Base-by-base conservation (phyloP, 2,113 vertebrate genomes). In the Trematomus loennbergii region DNA sequence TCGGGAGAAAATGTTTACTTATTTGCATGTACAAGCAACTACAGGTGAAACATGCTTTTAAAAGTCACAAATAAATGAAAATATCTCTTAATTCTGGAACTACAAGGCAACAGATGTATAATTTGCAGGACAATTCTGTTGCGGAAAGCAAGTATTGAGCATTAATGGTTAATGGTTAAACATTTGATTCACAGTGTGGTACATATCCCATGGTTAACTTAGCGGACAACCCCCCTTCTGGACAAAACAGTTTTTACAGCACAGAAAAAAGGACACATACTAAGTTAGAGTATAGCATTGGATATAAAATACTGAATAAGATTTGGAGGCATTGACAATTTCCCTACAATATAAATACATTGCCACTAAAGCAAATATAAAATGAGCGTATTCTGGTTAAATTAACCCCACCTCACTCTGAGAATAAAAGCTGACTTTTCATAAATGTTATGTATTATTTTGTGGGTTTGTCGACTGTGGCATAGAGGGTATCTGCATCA, bases 221-320 rank as follows among this genome's bases (percentile, higher is more conserved):
- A 15, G 60, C 16, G 2, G 53, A 65, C 16, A 62, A n/a, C 4
- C 85, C 79, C 62, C 58, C 88, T 75, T 29, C 25, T 83, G 84
- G 79, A 57, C 40, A 48, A 33, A 60, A 43, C 9, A 3, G 18
- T 52, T 40, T 12, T 69, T 75, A 50, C 59, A 82, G 17, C 20
- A 46, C 36, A 0, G 5, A 5, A 43, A 2, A 11, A 52, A 9
- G 2, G 18, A n/a, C 9, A 53, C 3, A 29, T 5, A 18, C 25
- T 50, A 18, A 22, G 33, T 43, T 55, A 43, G 15, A 13, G 29
- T 12, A 22, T 9, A 8, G 15, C 45, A 33, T 33, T 66, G 33
- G 50, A 48, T 25, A 22, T 62, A 15, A 48, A 64, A 48, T 25
- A 22, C n/a, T 40, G 36, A 40, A 6, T 8, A 40, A 40, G 5